Evolutionary conservation across 2,888 invertebrate species (phyloP), one percentile per base, ranked within the genome.

Genomic region (Diploptera punctata): DNA sequence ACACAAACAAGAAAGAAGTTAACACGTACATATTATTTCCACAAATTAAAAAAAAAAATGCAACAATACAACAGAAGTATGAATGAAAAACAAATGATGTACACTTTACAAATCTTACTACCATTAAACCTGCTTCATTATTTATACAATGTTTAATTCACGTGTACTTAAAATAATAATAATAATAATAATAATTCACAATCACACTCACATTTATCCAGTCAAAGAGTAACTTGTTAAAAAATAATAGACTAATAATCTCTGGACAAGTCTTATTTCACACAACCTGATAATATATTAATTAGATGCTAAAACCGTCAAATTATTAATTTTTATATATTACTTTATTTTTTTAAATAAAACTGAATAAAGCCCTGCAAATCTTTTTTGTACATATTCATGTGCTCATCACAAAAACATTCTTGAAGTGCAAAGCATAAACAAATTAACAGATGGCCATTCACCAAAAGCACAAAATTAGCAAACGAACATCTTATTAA

Each of bases 211-310:
- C 38, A 44, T 18, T 3, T 24, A 52, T 24, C 24, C 24, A 52
- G 9, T 3, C 3, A 24, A 29, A 29, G 57, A 57, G 57, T 29
- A 54, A 54, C 54, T 26, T 24, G 9, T 54, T 24, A 26, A 54
- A 57, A 57, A 57, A 29, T 29, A 57, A 29, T 29, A 54, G 57
- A 16, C 31, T 57, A 57, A 57, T 57, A 57, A 57, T 57, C 57
- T 57, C 57, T 57, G 57, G 31, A 57, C 57, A 57, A 57, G 57
- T 57, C 29, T 18, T 57, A 18, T 57, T 57, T 26, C 57, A 57
- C 57, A 57, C 57, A 57, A 57, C 57, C 57, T n/a, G 16, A 57
- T n/a, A 29, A 57, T 57, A 57, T 29, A 57, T n/a, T 21, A 10
- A 52, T 21, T 52, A 21, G 5, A 52, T 13, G n/a, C 57, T 57